Conservation (phyloP, 2,113 vertebrate genomes). For the Mobula hypostoma region DNA sequence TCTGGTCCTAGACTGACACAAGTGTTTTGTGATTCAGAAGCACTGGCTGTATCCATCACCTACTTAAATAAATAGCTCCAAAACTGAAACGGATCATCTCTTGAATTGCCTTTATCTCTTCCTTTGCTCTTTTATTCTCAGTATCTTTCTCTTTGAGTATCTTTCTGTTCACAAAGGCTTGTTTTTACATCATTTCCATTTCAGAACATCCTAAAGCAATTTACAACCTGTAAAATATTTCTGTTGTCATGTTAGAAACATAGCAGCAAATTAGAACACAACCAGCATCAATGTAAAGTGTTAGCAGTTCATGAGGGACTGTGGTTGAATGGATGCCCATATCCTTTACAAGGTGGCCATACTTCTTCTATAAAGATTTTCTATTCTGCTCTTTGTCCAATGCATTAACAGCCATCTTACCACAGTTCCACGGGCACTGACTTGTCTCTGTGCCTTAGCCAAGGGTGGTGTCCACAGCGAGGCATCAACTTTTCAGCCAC, state of each 20-base stretch:
- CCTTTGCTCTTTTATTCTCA: background rate
- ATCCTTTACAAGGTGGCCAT: background rate
- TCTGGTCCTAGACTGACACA: background rate
- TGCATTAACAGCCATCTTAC: background rate
- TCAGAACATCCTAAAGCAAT: too few relatives aligned
- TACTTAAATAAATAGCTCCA: background rate
- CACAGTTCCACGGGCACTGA: background rate
- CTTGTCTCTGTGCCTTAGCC: background rate
- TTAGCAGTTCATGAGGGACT: background rate
- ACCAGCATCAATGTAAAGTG: too few relatives aligned
- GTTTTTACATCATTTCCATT: background rate
- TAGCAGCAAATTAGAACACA: too few relatives aligned
- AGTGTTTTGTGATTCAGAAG: background rate
- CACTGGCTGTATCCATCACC: background rate
- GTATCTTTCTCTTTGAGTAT: background rate
- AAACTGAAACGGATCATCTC: background rate
- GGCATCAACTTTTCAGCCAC: too few relatives aligned
- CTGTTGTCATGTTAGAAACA: too few relatives aligned
- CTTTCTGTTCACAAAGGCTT: background rate
- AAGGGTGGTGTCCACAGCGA: background rate
- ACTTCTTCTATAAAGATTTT: background rate
- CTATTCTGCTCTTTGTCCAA: background rate
- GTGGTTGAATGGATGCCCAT: background rate
- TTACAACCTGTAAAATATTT: too few relatives aligned
- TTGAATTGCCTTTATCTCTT: background rate